Percentiles rank a stretch among this genome's conserved stretches.
These are phyloP conservation scores for Reticulitermes lucifugus DNA, from an alignment of 2,888 invertebrate species.

Conservation along the genomic window DNA sequence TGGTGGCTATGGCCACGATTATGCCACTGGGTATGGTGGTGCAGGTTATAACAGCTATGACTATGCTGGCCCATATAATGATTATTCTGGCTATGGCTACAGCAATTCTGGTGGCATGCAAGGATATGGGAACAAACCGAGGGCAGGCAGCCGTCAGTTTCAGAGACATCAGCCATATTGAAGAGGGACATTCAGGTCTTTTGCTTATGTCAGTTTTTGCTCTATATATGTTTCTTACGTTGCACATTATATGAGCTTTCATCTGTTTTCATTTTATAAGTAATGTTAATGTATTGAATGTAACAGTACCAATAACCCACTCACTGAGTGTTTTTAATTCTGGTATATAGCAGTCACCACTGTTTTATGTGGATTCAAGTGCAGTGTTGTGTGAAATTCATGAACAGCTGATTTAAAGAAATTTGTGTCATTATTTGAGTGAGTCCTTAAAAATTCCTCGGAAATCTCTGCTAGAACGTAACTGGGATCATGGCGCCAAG, in stretches of 20 bases:
- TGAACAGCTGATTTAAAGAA: conserved; percentile 5
- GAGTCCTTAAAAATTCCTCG: neutral
- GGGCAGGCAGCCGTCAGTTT: conserved; percentile 63
- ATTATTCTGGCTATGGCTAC: conserved; percentile 55
- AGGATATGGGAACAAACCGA: conserved; percentile 59
- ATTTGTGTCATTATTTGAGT: conserved; percentile 19
- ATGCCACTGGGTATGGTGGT: conserved; percentile 63
- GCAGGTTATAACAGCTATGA: conserved; percentile 62
- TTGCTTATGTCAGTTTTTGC: conserved; percentile 34
- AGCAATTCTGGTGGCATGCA: conserved; percentile 59
- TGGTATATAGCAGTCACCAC: conserved; percentile 28
- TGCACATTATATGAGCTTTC: conserved; percentile 33
- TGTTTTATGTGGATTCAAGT: conserved; percentile 34
- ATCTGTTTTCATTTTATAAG: conserved; percentile 35
- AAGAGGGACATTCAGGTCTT: conserved; percentile 12
- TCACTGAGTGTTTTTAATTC: conserved; percentile 34
- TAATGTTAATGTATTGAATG: conserved; percentile 35
- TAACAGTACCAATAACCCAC: conserved; percentile 25
- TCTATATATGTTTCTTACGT: conserved; percentile 32
- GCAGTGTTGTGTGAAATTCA: conserved; percentile 32
- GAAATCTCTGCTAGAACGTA: neutral
- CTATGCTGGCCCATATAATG: conserved; percentile 55
- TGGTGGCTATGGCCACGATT: conserved; percentile 58
- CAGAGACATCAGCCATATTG: conserved; percentile 64
- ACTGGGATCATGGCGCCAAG: neutral